Evolutionary conservation across 2,888 invertebrate species (phyloP).

Genomic region (Tiliacea citrago): DNA sequence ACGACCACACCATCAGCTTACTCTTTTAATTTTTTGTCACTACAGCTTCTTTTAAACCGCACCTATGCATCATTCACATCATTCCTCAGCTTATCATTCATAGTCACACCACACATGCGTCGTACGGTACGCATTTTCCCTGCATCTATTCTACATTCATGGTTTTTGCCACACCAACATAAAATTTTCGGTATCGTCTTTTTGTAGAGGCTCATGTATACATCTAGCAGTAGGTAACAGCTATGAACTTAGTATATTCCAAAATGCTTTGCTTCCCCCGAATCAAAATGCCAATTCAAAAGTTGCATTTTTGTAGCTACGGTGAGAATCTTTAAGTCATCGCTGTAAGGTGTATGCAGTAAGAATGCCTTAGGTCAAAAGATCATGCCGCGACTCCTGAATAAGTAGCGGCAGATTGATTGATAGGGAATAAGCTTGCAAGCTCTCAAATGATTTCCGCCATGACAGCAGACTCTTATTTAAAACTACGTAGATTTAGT

Average conservation of each 20-base stretch:
- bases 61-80: no score
- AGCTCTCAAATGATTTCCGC: not conserved
- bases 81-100: no score
- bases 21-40: no score
- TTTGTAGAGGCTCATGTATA: not conserved
- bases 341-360: not conserved
- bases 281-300: not conserved
- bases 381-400: slow-evolving; percentile 12
- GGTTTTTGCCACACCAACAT: no score
- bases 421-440: not conserved
- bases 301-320: not conserved
- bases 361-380: slow-evolving; percentile 29
- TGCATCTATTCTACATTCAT: no score
- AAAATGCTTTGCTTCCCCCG: not conserved
- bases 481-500: no score
- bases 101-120: no score
- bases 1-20: no score
- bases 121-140: no score
- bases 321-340: slow-evolving; percentile 1
- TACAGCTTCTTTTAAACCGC: no score
- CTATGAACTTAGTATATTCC: not conserved
- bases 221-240: not conserved
- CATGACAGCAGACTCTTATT: no score
- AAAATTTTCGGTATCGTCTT: not conserved
- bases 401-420: slow-evolving; percentile 22